Evolutionary conservation across 2,797 vertebrate genomes (phyloP).

Genomic region (Rhabdophis nuchalis): DNA sequence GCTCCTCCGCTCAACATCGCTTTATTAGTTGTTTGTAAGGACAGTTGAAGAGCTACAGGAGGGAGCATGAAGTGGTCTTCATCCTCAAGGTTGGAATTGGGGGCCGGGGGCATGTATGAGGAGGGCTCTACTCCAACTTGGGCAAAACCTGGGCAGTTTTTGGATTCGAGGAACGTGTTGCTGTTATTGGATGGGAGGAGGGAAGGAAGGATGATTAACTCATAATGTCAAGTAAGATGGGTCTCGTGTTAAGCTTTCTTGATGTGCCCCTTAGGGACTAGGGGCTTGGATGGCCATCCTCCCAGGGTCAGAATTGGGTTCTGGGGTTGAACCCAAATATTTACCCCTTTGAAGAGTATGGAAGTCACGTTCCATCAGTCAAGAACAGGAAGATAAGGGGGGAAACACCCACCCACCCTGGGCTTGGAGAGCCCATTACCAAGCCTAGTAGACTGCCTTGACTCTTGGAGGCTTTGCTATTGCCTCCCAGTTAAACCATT

Average conservation of each 20-base stretch:
- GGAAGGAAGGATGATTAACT: neutral
- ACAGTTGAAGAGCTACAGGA: neutral
- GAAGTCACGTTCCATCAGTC: no score
- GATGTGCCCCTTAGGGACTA: neutral
- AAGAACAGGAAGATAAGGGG: neutral
- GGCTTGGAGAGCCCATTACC: neutral
- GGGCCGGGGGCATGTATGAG: neutral
- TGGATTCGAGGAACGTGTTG: neutral
- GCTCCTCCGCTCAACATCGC: neutral
- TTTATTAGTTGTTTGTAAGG: neutral
- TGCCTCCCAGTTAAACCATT: neutral
- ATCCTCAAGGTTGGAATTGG: neutral
- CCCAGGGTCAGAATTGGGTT: neutral
- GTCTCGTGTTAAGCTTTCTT: neutral
- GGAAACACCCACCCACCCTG: rapidly evolving
- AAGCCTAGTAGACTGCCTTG: neutral
- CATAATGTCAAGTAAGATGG: neutral
- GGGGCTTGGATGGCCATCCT: neutral
- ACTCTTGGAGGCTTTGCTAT: neutral
- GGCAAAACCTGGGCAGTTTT: neutral
- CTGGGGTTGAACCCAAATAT: neutral
- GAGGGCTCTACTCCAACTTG: neutral
- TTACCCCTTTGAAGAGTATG: neutral
- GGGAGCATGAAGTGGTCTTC: neutral
- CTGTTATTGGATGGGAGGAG: neutral